Base-by-base conservation (phyloP, 2,113 vertebrate genomes). In the Rhinolophus ferrumequinum region DNA sequence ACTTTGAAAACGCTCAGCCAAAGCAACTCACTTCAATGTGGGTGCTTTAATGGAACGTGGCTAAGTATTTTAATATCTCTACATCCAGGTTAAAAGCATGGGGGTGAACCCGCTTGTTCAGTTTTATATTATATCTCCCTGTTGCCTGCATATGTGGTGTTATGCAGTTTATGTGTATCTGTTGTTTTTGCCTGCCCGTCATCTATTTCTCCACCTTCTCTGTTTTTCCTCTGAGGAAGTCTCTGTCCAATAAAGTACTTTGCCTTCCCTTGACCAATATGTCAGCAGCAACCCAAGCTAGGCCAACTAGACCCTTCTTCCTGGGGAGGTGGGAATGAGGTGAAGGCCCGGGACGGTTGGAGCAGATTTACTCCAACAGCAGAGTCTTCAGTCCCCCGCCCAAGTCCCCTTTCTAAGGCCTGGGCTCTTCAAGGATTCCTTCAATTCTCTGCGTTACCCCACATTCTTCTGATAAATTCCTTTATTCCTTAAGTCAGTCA, bases 1-100 rank as follows among this genome's bases (percentile, higher is more conserved):
- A 66, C 88, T 94, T 87, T 47, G 62, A 97, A 93, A 96, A 95
- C 62, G 84, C 81, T 92, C 54, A 86, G 81, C 72, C 58, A 94
- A 86, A 97, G 69, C 47, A 76, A 77, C 10, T 35, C 70, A 67
- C 60, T 93, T 93, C 33, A 95, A 69, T 24, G 9, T n/a, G 72
- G 88, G 41, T 52, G 69, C 90, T 93, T 88, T 85, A 50, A 56
- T 28, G 54, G 64, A 76, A 66, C 0, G 0, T 11, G 14, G 72
- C 67, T 58, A 85, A 84, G 90, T 38, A 81, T 67, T 90, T 97
- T 56, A 67, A 26, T 47, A 7, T 84, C 26, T 44, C 60, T 30
- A 22, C 35, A 58, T 13, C 54, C n/a, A 26, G 14, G 8, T 67
- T 56, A 60, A 89, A 52, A 87, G 80, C n/a, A 38, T 8, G 30